Percentiles rank a stretch among this genome's conserved stretches.
Conservation (phyloP, 2,888 invertebrate genomes). For the Ypsolopha scabrella region DNA sequence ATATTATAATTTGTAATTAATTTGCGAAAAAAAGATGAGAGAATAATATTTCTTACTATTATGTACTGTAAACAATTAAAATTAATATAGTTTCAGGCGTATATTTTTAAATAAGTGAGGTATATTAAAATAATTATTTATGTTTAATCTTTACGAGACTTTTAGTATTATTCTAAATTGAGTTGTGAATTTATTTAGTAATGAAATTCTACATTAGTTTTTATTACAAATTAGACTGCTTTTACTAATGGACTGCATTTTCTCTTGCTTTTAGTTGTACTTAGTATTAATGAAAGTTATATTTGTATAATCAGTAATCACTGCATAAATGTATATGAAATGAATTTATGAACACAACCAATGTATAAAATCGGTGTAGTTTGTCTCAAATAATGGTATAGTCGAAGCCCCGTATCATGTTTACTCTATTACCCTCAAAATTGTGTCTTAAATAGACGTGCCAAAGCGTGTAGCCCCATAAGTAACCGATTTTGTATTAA, state of each 20-base stretch:
- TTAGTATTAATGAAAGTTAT: slow-evolving; percentile 3
- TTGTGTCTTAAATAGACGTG: slow-evolving; percentile 44
- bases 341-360: no score
- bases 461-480: slow-evolving; percentile 31
- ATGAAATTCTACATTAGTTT: slow-evolving; percentile 11
- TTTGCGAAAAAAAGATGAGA: no score
- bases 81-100: no score
- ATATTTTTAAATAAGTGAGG: no score
- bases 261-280: slow-evolving; percentile 13
- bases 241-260: slow-evolving; percentile 25
- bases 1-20: no score
- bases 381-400: no score
- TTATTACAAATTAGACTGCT: slow-evolving; percentile 16
- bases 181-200: slow-evolving; percentile 8
- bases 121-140: no score
- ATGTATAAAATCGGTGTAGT: no score
- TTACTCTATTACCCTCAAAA: slow-evolving; percentile 21
- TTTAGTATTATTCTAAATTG: neutral
- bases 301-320: neutral
- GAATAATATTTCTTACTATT: no score
- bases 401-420: slow-evolving; percentile 4
- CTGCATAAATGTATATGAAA: slow-evolving; percentile 3
- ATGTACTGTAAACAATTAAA: no score
- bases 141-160: neutral
- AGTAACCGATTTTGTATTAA: slow-evolving; percentile 25